Conservation (phyloP, 2,888 invertebrate genomes). For the Lithophane leautieri region DNA sequence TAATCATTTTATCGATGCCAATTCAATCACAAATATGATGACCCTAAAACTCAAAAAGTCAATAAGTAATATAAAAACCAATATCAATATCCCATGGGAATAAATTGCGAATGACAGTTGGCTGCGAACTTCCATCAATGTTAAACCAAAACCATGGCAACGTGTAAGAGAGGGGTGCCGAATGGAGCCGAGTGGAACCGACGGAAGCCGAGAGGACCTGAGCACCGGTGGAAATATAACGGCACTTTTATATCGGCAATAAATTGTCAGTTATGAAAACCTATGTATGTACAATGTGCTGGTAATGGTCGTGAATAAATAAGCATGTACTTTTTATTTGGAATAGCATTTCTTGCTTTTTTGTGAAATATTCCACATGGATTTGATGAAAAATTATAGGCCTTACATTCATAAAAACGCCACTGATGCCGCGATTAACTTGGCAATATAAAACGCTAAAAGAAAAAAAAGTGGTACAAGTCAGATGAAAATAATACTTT, state of each 20-base stretch:
- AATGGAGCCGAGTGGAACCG: slow-evolving; percentile 38
- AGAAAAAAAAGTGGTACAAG: background rate
- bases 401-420: background rate
- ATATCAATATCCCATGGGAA: slow-evolving; percentile 63
- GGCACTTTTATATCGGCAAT: slow-evolving; percentile 60
- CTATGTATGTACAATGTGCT: slow-evolving; percentile 63
- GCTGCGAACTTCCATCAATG: slow-evolving; percentile 60
- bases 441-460: background rate
- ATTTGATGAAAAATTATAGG: too few species aligned
- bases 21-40: background rate
- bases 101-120: slow-evolving; percentile 71
- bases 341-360: slow-evolving; percentile 10
- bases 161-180: slow-evolving; percentile 59
- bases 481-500: background rate
- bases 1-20: background rate
- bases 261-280: slow-evolving; percentile 65
- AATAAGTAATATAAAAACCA: slow-evolving; percentile 35
- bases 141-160: slow-evolving; percentile 63
- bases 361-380: background rate
- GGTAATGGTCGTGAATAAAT: slow-evolving; percentile 63
- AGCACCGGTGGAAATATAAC: slow-evolving; percentile 45
- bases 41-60: slow-evolving; percentile 21
- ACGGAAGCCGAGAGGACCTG: slow-evolving; percentile 31
- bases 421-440: background rate
- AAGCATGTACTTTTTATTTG: slow-evolving; percentile 47